phyloP scores from a whole-genome alignment of 2,888 invertebrate species.

The Stramonita haemastoma region DNA sequence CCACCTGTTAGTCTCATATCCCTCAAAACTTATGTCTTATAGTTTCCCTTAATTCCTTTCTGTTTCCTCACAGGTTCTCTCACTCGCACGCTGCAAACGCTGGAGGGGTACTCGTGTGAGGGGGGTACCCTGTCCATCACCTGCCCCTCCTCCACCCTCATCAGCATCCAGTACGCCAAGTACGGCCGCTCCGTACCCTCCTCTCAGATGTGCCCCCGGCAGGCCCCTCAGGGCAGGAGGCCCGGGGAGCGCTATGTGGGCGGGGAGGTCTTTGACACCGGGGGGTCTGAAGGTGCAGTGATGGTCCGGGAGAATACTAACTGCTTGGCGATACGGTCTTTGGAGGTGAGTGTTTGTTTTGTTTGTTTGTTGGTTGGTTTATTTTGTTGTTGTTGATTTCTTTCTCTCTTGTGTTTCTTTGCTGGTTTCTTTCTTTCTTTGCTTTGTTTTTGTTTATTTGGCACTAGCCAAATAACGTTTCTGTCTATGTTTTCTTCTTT shows the following conservation, averaged over 20 bases:
- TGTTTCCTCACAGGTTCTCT: constrained; percentile 85
- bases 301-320: constrained; percentile 37
- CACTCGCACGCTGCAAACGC: constrained; percentile 92
- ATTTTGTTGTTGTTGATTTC: too few species aligned
- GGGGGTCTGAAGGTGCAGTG: not conserved
- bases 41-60: not conserved
- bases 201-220: constrained; percentile 68
- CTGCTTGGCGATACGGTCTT: constrained; percentile 47
- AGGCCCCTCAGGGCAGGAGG: constrained; percentile 2
- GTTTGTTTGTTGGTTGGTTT: too few species aligned
- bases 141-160: constrained; percentile 94
- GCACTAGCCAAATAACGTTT: too few species aligned
- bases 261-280: not conserved
- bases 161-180: constrained; percentile 93
- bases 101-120: constrained; percentile 94
- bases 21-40: too few species aligned
- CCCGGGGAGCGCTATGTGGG: not conserved
- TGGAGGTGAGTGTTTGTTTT: constrained; percentile 45
- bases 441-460: too few species aligned
- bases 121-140: constrained; percentile 89
- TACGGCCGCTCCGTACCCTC: constrained; percentile 85
- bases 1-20: too few species aligned
- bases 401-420: too few species aligned
- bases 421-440: too few species aligned
- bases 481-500: too few species aligned